Evolutionary conservation across 1,140 invertebrate genomes (phyloP), one percentile per base, ranked within the genome.

Genomic region (Capitella teleta): DNA sequence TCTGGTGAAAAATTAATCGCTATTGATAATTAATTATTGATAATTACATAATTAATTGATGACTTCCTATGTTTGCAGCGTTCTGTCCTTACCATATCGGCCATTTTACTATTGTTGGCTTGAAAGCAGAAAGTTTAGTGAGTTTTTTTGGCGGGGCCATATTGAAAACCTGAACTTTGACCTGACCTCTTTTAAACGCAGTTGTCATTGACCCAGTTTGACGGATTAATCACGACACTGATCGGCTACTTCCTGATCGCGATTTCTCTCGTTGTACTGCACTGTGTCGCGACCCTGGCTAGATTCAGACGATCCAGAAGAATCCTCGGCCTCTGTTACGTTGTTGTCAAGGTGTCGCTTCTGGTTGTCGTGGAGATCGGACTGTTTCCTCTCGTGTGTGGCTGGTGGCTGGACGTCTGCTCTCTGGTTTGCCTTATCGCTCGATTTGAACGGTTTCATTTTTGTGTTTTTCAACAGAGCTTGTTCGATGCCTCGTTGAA

Each of bases 401-500:
- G 95, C 14, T 98, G 93, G 89, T 98, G 95, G 94, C 73, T 99
- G 26, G 95, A 99, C 65, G 87, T 99, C 52, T 99, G 95, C 64
- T 96, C 93, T 0, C 72, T 98, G 55, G 76, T 77, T n/a, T n/a
- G n/a, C n/a, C n/a, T n/a, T n/a, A n/a, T n/a, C n/a, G n/a, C n/a
- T n/a, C n/a, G n/a, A n/a, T n/a, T n/a, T n/a, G n/a, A n/a, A n/a
- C n/a, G n/a, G n/a, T n/a, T n/a, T n/a, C 26, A 21, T 16, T 58
- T 58, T 38, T n/a, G n/a, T n/a, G n/a, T n/a, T n/a, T n/a, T n/a
- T n/a, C n/a, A n/a, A n/a, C 58, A 74, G 72, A 82, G 89, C 0
- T 81, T 96, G 79, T 93, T 98, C 63, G 91, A 96, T 73, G 62
- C 66, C 1, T 72, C 69, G 3, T 51, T 78, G 42, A 67, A 77